A percentile compares a stretch with the other conserved stretches of the same genome.
Conservation (phyloP, 2,888 invertebrate genomes). For the Ischnus inquisitorius region DNA sequence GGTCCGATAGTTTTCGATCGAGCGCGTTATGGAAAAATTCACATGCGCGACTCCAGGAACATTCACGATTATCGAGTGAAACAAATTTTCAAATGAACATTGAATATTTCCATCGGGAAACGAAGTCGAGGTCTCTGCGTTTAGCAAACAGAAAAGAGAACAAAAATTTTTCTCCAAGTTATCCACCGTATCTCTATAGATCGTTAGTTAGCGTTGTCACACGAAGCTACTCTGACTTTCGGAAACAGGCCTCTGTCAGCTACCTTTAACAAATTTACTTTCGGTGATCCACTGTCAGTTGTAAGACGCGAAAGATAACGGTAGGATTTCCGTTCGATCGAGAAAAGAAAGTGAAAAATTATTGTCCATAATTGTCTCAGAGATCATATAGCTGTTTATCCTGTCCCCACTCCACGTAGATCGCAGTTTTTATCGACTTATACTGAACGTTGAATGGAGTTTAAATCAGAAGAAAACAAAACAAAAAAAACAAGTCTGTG, state of each 20-base stretch:
- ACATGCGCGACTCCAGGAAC: not conserved
- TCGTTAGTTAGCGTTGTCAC: not conserved
- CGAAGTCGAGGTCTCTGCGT: constrained; percentile 17
- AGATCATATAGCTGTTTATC: constrained; percentile 69
- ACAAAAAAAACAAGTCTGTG: constrained; percentile 72
- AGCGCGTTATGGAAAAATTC: constrained; percentile 8
- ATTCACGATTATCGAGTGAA: not conserved
- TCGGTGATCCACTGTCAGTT: constrained; percentile 40
- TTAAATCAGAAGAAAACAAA: constrained; percentile 49
- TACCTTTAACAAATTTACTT: constrained; percentile 21
- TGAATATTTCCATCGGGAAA: not conserved
- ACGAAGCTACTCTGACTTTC: constrained; percentile 14
- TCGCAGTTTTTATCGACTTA: constrained; percentile 70
- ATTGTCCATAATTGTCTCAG: constrained; percentile 50
- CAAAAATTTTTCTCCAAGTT: not conserved
- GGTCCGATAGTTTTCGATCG: constrained; percentile 1
- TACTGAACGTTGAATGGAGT: constrained; percentile 72
- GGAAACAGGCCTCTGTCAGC: not conserved
- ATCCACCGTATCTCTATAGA: not conserved
- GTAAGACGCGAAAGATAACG: constrained; percentile 15
- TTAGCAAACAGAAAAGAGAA: not conserved
- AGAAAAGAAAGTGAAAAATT: constrained; percentile 13
- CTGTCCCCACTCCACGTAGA: constrained; percentile 54
- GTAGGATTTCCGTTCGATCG: constrained; percentile 55
- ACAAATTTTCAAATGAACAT: not conserved